phyloP scores from a whole-genome alignment of 2,113 vertebrate genomes.

The Eulacestoma nigropectus region DNA sequence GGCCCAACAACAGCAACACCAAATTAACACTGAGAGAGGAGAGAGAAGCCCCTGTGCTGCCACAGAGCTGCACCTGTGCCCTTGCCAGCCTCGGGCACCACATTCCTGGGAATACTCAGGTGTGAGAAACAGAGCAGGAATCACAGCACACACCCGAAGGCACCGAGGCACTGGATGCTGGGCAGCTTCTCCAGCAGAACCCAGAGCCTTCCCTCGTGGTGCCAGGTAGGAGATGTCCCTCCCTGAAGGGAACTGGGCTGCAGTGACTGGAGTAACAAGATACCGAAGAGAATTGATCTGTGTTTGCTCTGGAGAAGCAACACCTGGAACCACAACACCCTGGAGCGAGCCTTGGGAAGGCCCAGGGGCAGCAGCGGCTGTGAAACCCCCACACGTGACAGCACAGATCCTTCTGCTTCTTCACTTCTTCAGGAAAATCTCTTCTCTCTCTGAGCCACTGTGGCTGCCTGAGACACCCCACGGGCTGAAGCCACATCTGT shows the following conservation, averaged over 20 bases:
- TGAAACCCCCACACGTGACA: accelerated
- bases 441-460: background rate
- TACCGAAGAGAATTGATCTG: background rate
- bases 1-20: background rate
- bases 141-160: background rate
- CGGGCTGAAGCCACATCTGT: accelerated
- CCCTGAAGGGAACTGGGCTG: background rate
- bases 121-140: background rate
- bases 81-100: too few relatives aligned
- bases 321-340: background rate
- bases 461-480: background rate
- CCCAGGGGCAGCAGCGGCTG: background rate
- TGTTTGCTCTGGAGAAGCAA: background rate
- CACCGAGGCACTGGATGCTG: too few relatives aligned
- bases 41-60: background rate
- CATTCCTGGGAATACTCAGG: background rate
- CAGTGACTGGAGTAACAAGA: too few relatives aligned
- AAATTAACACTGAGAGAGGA: background rate
- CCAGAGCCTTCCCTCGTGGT: background rate
- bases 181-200: background rate
- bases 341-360: accelerated
- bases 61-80: background rate
- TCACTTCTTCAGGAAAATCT: background rate
- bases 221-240: background rate
- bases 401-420: background rate